Evolutionary conservation across 2,113 vertebrate genomes (phyloP), one percentile per base, ranked within the genome.

Genomic region (Theristicus caerulescens): DNA sequence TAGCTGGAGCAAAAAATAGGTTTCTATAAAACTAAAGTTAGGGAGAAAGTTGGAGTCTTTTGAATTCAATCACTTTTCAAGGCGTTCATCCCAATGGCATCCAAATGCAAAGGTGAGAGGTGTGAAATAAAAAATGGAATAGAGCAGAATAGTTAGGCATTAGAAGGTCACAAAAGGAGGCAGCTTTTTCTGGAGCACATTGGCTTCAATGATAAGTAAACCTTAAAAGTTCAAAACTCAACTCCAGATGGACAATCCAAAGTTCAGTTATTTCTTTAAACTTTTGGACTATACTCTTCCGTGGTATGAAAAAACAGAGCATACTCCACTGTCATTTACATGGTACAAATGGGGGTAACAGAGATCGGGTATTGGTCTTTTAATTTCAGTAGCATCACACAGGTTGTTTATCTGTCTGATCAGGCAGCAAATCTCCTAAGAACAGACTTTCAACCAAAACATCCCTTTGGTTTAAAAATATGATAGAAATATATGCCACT

Each of bases 1-100:
- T 80, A 97, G 42, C 85, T 93, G 70, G 32, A 94, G 73, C 17
- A 80, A 97, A 95, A 96, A 95, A 80, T 90, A 82, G 49, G 54
- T 93, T 96, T 95, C 83, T 93, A 55, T 95, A 92, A 65, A 95
- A 54, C 52, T 82, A 70, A 91, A 94, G 59, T 86, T 96, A 90
- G 72, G 54, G 46, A 64, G 55, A 88, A 94, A 86, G 55, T 84
- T 82, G 51, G 47, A 86, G 64, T 84, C 67, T 78, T 76, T 81
- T 90, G 82, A 94, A 78, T 96, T 93, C 94, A 92, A 86, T 91
- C 88, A 81, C 52, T 95, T 93, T 91, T 90, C 69, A 88, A 93
- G 49, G 44, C 1, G 18, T 40, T 86, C n/a, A 10, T 77, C 76
- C 84, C 88, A 71, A 19, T 57, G n/a, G 76, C 86, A 91, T 66